Evolutionary conservation across 1,140 invertebrate species (phyloP), one percentile per base, ranked within the genome.

Genomic region (Diachasma alloeum): DNA sequence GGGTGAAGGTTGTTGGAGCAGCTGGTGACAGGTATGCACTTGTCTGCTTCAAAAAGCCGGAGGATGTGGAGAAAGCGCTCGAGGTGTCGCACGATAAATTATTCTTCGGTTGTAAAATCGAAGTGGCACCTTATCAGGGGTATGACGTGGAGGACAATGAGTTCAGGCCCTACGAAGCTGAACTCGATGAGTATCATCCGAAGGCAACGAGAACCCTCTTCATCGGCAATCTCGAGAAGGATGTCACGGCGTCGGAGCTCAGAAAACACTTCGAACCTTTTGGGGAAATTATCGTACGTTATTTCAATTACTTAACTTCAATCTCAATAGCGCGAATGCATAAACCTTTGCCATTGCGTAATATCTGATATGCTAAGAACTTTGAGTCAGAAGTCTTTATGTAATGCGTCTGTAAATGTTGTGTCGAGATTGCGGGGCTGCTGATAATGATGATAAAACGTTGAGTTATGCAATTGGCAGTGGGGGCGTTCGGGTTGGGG

Each of bases 91-190:
- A 98, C 86, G 97, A 98, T 86, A 99, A 98, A 88, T 91, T 95
- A 79, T 99, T 99, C 91, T 99, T 99, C 91, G 97, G 97, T 77
- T 96, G 95, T 87, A 97, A 97, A 90, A 97, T 97, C 87, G 96
- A 97, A 88, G 96, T 97, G 74, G 95, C 94, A 59, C 94, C 95
- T 56, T 96, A 97, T 89, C 94, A 96, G 87, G 95, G 95, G 79
- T 93, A 95, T 88, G 96, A 98, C 87, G 93, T 94, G 48, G 94
- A 95, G 75, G 96, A 97, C 85, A 95, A 95, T 86, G 96, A 98
- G 84, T 95, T 96, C 85, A 92, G 96, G 84, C 95, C 96, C n/a
- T 96, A 96, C 87, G 97, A 98, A 90, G 95, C 95, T 75, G 97
- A 98, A 87, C 92, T 97, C 81, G 97, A 98, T 90, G 97, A 98